phyloP scores from a whole-genome alignment of 2,113 vertebrate genomes.

The Columba livia region DNA sequence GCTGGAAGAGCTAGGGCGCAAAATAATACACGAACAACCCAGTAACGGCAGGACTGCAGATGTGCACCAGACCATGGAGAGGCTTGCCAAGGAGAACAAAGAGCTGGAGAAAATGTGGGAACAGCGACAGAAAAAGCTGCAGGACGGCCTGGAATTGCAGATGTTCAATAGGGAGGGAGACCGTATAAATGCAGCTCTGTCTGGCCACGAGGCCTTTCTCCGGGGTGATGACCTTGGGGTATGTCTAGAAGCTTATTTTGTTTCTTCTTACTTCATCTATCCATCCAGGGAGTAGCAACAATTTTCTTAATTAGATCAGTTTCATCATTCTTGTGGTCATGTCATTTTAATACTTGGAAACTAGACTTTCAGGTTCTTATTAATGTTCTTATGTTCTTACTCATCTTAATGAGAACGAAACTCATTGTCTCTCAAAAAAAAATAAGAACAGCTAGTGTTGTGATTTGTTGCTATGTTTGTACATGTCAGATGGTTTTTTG shows the following conservation, averaged over 20 bases:
- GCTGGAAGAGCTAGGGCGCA: conserved; percentile 63
- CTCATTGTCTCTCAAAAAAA: neutral
- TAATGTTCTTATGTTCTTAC: neutral
- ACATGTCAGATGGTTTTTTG: neutral
- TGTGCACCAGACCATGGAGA: conserved; percentile 62
- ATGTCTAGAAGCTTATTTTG: neutral
- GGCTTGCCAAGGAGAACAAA: conserved; percentile 65
- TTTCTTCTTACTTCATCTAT: neutral
- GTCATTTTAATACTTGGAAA: neutral
- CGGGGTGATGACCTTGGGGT: conserved; percentile 81
- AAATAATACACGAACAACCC: neutral
- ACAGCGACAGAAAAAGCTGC: conserved; percentile 65
- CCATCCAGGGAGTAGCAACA: neutral
- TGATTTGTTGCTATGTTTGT: neutral
- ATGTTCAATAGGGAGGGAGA: conserved; percentile 81
- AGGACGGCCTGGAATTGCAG: conserved; percentile 80
- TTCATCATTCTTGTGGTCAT: neutral
- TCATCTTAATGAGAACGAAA: neutral
- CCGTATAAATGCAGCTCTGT: conserved; percentile 79
- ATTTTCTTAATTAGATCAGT: neutral
- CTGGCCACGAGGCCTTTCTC: conserved; percentile 82
- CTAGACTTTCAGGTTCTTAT: neutral
- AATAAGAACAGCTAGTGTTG: neutral
- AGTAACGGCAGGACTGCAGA: conserved; percentile 31
- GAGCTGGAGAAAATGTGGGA: conserved; percentile 78